Percentiles rank a stretch among this genome's conserved stretches.
Conservation (phyloP, 2,113 vertebrate genomes). For the Lophura nycthemera region DNA sequence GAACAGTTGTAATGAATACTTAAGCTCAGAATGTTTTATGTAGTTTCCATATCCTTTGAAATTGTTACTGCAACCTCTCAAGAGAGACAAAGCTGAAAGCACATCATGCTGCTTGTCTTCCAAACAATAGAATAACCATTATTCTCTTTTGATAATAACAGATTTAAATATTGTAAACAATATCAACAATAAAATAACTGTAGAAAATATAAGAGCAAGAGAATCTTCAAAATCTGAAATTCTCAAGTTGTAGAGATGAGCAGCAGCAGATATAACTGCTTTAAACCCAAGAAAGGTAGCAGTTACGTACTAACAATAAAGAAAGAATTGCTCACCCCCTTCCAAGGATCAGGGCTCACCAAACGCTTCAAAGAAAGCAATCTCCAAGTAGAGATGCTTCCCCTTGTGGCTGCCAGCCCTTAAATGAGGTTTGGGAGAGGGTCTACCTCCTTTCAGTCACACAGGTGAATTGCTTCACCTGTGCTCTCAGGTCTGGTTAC, state of each 20-base stretch:
- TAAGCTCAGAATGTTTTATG: background rate
- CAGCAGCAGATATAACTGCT: too few species aligned
- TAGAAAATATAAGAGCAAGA: conserved; percentile 6
- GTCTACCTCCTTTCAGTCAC: too few species aligned
- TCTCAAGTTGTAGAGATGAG: background rate
- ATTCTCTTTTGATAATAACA: background rate
- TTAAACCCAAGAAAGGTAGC: too few species aligned
- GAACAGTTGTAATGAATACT: conserved; percentile 11
- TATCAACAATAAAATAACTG: conserved; percentile 16
- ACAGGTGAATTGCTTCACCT: too few species aligned
- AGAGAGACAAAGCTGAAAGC: conserved; percentile 3
- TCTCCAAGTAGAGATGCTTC: too few species aligned
- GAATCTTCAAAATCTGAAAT: background rate
- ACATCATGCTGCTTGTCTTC: conserved; percentile 25
- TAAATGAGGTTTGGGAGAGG: too few species aligned
- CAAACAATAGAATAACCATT: conserved; percentile 23
- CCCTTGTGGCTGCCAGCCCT: too few species aligned
- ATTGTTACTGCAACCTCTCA: conserved; percentile 45
- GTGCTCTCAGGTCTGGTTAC: too few species aligned
- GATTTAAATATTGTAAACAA: conserved; percentile 22
- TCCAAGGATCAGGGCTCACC: too few species aligned
- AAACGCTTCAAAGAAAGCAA: too few species aligned
- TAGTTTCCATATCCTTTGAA: background rate
- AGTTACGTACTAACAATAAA: too few species aligned
- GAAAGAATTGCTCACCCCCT: too few species aligned